Percentiles rank a stretch among this genome's conserved stretches.
phyloP scores from a whole-genome alignment of 2,797 vertebrate species.

The Microchirus variegatus region DNA sequence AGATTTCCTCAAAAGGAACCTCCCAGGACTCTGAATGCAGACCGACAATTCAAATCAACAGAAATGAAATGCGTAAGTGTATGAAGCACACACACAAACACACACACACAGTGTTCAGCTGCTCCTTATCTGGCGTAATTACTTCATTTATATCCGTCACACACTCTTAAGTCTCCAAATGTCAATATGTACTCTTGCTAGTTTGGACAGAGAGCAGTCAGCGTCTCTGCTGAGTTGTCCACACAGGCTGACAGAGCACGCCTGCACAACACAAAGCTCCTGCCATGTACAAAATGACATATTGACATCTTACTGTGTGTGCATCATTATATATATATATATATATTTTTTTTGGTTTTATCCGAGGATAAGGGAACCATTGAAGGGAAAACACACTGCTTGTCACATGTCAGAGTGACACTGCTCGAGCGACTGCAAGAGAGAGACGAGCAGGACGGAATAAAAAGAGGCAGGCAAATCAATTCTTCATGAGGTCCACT shows the following conservation, averaged over 20 bases:
- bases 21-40: conserved; percentile 88
- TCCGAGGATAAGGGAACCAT: conserved; percentile 31
- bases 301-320: conserved; percentile 37
- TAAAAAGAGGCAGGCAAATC: conserved; percentile 65
- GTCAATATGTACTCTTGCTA: conserved; percentile 26
- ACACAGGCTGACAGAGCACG: conserved; percentile 15
- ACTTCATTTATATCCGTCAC: conserved; percentile 18
- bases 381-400: conserved; percentile 24
- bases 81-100: no score
- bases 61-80: no score
- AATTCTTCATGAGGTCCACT: conserved; percentile 75
- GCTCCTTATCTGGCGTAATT: not conserved
- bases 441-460: conserved; percentile 49
- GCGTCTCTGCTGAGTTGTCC: conserved; percentile 12
- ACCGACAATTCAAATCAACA: conserved; percentile 40
- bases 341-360: no score
- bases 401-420: conserved; percentile 52
- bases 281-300: conserved; percentile 38
- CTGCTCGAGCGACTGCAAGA: conserved; percentile 54
- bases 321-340: conserved; percentile 23
- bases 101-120: not conserved
- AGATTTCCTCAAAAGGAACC: conserved; percentile 97
- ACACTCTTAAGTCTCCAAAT: conserved; percentile 20
- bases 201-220: conserved; percentile 17
- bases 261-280: conserved; percentile 29